Evolutionary conservation across 2,888 invertebrate genomes (phyloP), one percentile per base, ranked within the genome.

Genomic region (Chrysolina americana): DNA sequence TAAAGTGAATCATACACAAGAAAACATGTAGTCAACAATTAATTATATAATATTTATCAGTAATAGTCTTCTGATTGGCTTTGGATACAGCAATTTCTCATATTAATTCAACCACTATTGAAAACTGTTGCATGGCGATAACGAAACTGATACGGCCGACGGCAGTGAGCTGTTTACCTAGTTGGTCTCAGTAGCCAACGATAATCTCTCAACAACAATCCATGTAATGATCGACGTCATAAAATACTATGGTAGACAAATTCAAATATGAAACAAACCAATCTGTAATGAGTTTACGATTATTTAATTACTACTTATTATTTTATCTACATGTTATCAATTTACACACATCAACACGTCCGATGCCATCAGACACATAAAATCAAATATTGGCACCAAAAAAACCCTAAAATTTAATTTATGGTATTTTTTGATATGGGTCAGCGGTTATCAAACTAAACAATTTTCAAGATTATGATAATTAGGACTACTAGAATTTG

Each of bases 341-440:
- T 68, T 68, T 17, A 66, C 53, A 53, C n/a, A 41, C 15, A 66
- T 48, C 65, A 65, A 66, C 48, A 66, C 66, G 28, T 50, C 28
- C 21, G 68, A 56, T 68, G 53, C 68, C 68, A 41, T 21, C 50
- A 68, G 68, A 68, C 68, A 17, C 41, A 68, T 68, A 53, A 68
- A 68, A 53, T 56, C 68, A 36, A 19, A 66, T 66, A 66, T 53
- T 68, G 68, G 68, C 68, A 53, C 68, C 68, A 15, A 53, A 68
- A 68, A 68, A 68, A 36, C 68, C 68, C 68, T 68, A 68, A 68
- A 68, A 68, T 68, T 53, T 17, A 53, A 68, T 68, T 68, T 68
- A 68, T 53, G 53, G 8, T 53, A 53, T 68, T 68, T 65, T 44
- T 53, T 53, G 53, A 56, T 5, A 41, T 6, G 53, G 68, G 68